Conservation (phyloP, 1,140 invertebrate genomes). For the Homalodisca vitripennis region DNA sequence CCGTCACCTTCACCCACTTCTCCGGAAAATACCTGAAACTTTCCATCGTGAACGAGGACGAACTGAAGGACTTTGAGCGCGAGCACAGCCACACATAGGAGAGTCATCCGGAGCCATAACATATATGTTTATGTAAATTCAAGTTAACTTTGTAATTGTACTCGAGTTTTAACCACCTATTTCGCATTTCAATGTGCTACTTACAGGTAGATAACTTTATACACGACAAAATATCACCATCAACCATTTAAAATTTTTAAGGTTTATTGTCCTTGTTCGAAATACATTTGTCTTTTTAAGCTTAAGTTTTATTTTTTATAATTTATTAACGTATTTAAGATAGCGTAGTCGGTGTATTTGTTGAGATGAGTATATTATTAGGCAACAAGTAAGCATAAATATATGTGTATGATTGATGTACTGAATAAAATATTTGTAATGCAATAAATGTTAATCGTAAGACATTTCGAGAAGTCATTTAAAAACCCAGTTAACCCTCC, state of each 20-base stretch:
- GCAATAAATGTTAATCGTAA: too few species aligned
- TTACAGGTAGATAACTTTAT: slow-evolving; percentile 19
- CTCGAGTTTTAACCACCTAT: slow-evolving; percentile 16
- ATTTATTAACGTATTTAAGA: too few species aligned
- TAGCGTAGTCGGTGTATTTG: too few species aligned
- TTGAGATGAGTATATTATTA: too few species aligned
- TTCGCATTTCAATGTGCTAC: slow-evolving; percentile 12
- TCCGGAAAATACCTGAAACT: slow-evolving; percentile 72
- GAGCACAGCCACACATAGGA: slow-evolving; percentile 23
- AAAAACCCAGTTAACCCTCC: too few species aligned
- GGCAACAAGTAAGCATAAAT: too few species aligned
- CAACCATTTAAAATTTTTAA: too few species aligned
- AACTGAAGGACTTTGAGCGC: slow-evolving; percentile 47
- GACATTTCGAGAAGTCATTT: too few species aligned
- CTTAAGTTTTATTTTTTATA: neutral
- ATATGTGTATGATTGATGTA: too few species aligned
- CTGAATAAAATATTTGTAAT: too few species aligned
- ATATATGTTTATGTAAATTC: slow-evolving; percentile 14
- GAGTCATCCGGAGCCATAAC: neutral
- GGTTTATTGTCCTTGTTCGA: too few species aligned
- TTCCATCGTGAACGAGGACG: slow-evolving; percentile 66
- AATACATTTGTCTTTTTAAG: neutral
- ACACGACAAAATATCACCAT: too few species aligned
- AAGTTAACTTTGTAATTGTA: neutral
- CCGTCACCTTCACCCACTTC: slow-evolving; percentile 69